Base-by-base conservation (phyloP, 2,888 invertebrate species). In the Pyrocoelia pectoralis region DNA sequence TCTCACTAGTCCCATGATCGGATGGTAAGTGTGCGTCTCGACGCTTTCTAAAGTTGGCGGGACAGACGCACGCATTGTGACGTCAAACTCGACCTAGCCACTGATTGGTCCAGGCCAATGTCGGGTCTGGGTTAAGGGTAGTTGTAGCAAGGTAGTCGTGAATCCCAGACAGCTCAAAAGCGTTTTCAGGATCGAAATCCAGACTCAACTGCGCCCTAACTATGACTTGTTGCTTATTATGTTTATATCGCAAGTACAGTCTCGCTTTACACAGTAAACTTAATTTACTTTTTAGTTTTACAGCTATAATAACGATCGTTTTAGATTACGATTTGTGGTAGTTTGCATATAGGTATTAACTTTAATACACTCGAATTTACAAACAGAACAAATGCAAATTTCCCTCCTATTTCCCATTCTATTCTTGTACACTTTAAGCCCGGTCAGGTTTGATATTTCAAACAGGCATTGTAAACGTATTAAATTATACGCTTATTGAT, bases 1-100 rank as follows among this genome's bases (percentile, higher is more conserved):
- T 70, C 66, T 70, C 70, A 68, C 70, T 66, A 71, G 66, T 67
- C 71, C 72, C 71, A 70, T 70, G 67, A 68, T 70, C 69, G 69
- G 63, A 56, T 62, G 59, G 66, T 69, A 66, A 68, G 67, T 70
- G 67, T 62, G 63, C 56, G 62, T 67, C 68, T 58, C 61, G 68
- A 67, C 63, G 68, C 61, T 59, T 62, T 59, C 61, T 63, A 66
- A 73, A 72, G 69, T 74, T 75, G 72, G 73, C 72, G 74, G 73
- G 68, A 58, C 62, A 68, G 72, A 61, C 72, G 74, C 73, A 73
- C 75, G 84, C 82, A 79, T 71, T 80, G 62, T 85, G 86, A 86
- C 86, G 86, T 86, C 85, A 85, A 83, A 80, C 76, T 77, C 85
- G 85, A 86, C 86, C 85, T 85, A 84, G 86, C 69, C 74, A 72